Base-by-base conservation (phyloP, 1,140 invertebrate species). In the Nylanderia fulva region DNA sequence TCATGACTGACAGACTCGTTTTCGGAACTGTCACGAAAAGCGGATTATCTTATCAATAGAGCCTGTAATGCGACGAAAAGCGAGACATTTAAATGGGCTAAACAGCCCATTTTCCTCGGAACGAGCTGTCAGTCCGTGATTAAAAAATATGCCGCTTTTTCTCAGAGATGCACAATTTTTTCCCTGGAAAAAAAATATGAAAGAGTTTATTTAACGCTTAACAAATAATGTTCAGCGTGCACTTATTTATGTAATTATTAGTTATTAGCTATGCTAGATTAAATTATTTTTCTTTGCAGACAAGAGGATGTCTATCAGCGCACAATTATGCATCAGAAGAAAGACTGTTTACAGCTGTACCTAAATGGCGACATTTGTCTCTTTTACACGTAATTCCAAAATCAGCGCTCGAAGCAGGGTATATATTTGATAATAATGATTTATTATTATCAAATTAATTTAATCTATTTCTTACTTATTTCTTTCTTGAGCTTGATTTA, bases 381-480 rank as follows among this genome's bases (percentile, higher is more conserved):
- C 82, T 95, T 6, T 87, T 91, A 76, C 91, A 94, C 39, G 91
- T 94, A 86, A 91, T 95, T 63, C 94, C 94, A 36, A 94, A 94
- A 85, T 95, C 94, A 15, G 94, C 94, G 61, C 86, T 95, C 9
- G 93, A 94, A 91, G 94, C 93, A 88, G 94, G 94, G 94, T 95
- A 94, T 45, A 45, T 83, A 88, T 39, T n/a, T 29, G 36, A 5
- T 24, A 60, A 39, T 2, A 29, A 24, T 11, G 13, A 74, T 18
- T 48, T 45, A 61, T 56, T 56, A 8, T 0, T n/a, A n/a, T 8
- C 27, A 29, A 2, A 75, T 21, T 42, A 27, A 29, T 24, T 72
- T 11, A n/a, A 72, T 52, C 18, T 3, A 75, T 63, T 61, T 15
- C 29, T 45, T 76, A 33, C 4, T 6, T 11, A 0, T 7, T 21